These are phyloP conservation scores for Cairina moschata DNA, from an alignment of 2,113 vertebrate genomes.

Conservation along the genomic window DNA sequence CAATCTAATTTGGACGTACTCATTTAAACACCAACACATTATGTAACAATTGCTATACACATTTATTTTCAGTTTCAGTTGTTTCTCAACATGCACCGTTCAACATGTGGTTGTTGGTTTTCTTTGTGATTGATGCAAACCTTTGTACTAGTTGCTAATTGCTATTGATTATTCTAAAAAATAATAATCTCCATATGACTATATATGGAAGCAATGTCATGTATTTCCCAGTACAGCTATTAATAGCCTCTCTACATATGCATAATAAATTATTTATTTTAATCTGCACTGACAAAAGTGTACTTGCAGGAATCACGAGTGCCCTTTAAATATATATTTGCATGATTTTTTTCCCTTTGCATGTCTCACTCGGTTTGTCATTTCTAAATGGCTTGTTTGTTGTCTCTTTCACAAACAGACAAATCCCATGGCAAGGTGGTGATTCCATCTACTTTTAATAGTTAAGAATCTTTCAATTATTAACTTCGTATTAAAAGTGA, in stretches of 20 bases:
- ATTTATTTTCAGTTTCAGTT: background rate
- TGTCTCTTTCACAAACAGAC: background rate
- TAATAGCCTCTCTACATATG: background rate
- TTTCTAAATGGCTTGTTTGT: background rate
- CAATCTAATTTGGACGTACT: background rate
- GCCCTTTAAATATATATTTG: background rate
- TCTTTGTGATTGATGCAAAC: background rate
- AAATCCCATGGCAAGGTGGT: background rate
- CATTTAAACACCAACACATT: background rate
- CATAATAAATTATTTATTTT: slow-evolving; percentile 30
- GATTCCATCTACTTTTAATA: background rate
- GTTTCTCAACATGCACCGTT: background rate
- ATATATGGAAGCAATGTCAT: background rate
- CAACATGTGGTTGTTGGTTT: rapidly evolving
- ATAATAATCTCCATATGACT: background rate
- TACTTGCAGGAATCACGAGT: background rate
- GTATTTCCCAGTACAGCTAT: slow-evolving; percentile 34
- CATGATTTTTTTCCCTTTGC: background rate
- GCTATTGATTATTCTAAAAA: background rate
- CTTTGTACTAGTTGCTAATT: background rate
- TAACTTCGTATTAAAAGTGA: background rate
- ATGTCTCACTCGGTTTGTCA: background rate
- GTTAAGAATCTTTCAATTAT: background rate
- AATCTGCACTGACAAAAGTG: background rate
- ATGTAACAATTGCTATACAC: background rate